phyloP scores from a whole-genome alignment of 2,888 invertebrate species.

The Prenolepis imparis region DNA sequence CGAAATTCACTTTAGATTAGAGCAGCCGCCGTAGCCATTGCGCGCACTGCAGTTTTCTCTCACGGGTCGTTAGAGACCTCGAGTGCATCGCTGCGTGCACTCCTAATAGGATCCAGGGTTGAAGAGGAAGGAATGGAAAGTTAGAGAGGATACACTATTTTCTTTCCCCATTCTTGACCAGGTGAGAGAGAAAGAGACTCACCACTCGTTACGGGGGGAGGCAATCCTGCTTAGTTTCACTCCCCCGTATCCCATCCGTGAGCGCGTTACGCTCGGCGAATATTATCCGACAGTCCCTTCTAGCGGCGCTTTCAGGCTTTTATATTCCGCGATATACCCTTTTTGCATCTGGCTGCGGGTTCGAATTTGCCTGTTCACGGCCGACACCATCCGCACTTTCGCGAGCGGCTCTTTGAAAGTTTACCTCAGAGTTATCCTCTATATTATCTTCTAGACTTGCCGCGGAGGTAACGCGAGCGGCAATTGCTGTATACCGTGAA shows the following conservation, averaged over 20 bases:
- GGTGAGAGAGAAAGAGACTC: slow-evolving; percentile 45
- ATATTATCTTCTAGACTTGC: background rate
- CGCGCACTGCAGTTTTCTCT: slow-evolving; percentile 78
- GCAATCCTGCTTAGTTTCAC: slow-evolving; percentile 54
- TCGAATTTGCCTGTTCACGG: slow-evolving; percentile 23
- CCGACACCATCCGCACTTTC: background rate
- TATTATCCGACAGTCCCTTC: slow-evolving; percentile 45
- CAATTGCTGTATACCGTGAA: background rate
- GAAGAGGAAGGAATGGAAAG: slow-evolving; percentile 57
- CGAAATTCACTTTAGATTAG: slow-evolving; percentile 82
- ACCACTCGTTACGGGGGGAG: slow-evolving; percentile 42
- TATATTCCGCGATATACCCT: slow-evolving; percentile 52
- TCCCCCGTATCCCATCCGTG: slow-evolving; percentile 13
- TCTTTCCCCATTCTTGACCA: slow-evolving; percentile 12
- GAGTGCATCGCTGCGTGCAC: slow-evolving; percentile 76
- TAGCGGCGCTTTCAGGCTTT: slow-evolving; percentile 42
- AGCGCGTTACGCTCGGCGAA: slow-evolving; percentile 52
- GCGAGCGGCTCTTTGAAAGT: slow-evolving; percentile 26
- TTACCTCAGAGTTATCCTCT: slow-evolving; percentile 7
- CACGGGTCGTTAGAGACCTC: slow-evolving; percentile 78
- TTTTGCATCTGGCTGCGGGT: slow-evolving; percentile 42
- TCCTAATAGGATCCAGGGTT: slow-evolving; percentile 77
- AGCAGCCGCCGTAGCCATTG: slow-evolving; percentile 66
- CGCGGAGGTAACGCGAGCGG: background rate
- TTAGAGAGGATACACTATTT: slow-evolving; percentile 32